A percentile compares a stretch with the other conserved stretches of the same genome.
These are phyloP conservation scores for Lerema accius DNA, from an alignment of 1,140 invertebrate species.

Conservation along the genomic window DNA sequence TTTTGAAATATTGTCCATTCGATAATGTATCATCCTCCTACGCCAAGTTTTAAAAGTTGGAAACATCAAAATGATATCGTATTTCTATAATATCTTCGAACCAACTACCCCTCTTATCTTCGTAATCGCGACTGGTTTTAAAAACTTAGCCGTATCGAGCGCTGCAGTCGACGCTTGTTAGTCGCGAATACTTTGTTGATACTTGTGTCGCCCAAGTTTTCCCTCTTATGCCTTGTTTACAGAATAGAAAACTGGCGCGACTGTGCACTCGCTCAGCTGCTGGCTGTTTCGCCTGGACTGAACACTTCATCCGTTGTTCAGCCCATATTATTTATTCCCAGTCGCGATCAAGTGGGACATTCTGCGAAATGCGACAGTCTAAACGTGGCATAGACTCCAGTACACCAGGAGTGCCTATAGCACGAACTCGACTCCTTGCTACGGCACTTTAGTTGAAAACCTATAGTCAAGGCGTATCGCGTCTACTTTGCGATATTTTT, in stretches of 20 bases:
- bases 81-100: constrained; percentile 13
- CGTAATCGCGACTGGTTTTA: constrained; percentile 27
- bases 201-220: constrained; percentile 34
- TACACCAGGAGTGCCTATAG: constrained; percentile 27
- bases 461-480: constrained; percentile 23
- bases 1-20: too few species aligned
- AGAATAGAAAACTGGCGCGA: constrained; percentile 8
- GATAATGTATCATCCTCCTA: too few species aligned
- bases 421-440: constrained; percentile 23
- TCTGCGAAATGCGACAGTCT: constrained; percentile 11
- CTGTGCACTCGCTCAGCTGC: constrained; percentile 17
- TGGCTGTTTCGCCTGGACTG: constrained; percentile 9
- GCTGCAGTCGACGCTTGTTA: constrained; percentile 35
- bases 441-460: constrained; percentile 24
- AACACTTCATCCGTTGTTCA: constrained; percentile 21
- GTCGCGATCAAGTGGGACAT: constrained; percentile 9
- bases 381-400: constrained; percentile 19
- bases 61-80: neutral
- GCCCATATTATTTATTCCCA: constrained; percentile 15
- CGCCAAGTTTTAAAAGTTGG: neutral
- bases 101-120: constrained; percentile 11
- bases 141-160: constrained; percentile 34
- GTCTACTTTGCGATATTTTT: constrained; percentile 20
- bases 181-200: constrained; percentile 34
- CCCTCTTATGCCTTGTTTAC: constrained; percentile 31